Evolutionary conservation across 2,113 vertebrate species (phyloP).

Genomic region (Zosterops japonicus): DNA sequence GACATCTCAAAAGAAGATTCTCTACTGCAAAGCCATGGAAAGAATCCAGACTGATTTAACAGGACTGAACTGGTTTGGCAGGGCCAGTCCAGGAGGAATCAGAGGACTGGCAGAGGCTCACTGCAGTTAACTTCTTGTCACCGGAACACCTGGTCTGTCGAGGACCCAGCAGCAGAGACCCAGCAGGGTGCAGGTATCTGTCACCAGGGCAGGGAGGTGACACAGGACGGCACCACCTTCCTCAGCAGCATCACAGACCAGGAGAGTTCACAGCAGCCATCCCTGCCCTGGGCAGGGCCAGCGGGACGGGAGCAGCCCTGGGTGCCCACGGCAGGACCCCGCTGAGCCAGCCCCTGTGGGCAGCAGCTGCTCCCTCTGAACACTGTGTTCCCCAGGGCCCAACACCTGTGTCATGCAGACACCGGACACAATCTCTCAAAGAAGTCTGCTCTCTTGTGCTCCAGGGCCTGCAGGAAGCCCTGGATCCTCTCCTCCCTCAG

Average conservation of each 20-base stretch:
- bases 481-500: constrained; percentile 86
- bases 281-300: background rate
- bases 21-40: background rate
- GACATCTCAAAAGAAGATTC: background rate
- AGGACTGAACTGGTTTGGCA: background rate
- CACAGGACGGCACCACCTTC: background rate
- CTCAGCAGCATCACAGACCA: background rate
- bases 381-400: constrained; percentile 11
- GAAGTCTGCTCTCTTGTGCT: constrained; percentile 87
- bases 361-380: background rate
- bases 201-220: background rate
- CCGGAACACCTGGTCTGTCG: background rate
- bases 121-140: background rate
- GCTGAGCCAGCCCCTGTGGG: background rate
- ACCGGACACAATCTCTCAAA: constrained; percentile 65
- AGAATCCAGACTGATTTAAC: background rate
- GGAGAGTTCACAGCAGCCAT: background rate
- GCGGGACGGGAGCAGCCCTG: background rate
- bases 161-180: background rate
- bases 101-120: background rate
- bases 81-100: background rate
- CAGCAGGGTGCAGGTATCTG: background rate
- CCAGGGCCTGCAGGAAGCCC: constrained; percentile 85
- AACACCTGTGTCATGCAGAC: constrained; percentile 71
- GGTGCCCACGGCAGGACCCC: background rate